Evolutionary conservation across 2,797 vertebrate genomes (phyloP), one percentile per base, ranked within the genome.

Genomic region (Anabas testudineus): DNA sequence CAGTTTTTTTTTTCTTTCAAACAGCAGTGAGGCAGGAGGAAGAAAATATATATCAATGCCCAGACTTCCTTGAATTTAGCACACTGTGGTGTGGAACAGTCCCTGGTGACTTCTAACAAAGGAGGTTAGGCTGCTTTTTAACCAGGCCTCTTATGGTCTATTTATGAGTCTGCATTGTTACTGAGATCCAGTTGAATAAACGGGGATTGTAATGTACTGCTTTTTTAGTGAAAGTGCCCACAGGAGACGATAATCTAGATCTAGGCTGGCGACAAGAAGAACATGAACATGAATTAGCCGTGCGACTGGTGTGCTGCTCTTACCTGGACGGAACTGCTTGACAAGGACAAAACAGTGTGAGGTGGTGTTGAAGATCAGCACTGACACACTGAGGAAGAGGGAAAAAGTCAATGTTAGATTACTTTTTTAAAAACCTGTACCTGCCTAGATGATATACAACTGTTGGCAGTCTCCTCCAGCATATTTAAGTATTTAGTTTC

Each of bases 261-360:
- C 43, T 28, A 37, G 36, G 45, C 2, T 18, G 34, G 66, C n/a
- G 70, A 79, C 56, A 65, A 71, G 24, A 21, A 28, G 47, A 61
- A 75, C 59, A 54, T 14, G 10, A 76, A 71, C 21, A 8, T 57
- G 56, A 36, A 2, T 13, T 19, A 7, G n/a, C 9, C 19, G 19
- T 3, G 28, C 5, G 21, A 16, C 19, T 34, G 21, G 36, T 52
- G 22, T 43, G 43, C 7, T 5, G 39, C 15, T 59, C 37, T 85
- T 94, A 98, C 97, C 97, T 94, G 97, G 97, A 87, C 97, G 96
- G 87, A 98, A 99, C 94, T 99, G 97, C 94, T 97, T 98, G 90
- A 99, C 96, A 71, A 98, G 85, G 91, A 99, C 92, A 92, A 99
- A 97, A 93, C 96, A 97, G 87, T 95, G 95, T 43, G 86, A 96